These are phyloP conservation scores for Dallia pectoralis DNA, from an alignment of 2,797 vertebrate genomes.

Conservation along the genomic window DNA sequence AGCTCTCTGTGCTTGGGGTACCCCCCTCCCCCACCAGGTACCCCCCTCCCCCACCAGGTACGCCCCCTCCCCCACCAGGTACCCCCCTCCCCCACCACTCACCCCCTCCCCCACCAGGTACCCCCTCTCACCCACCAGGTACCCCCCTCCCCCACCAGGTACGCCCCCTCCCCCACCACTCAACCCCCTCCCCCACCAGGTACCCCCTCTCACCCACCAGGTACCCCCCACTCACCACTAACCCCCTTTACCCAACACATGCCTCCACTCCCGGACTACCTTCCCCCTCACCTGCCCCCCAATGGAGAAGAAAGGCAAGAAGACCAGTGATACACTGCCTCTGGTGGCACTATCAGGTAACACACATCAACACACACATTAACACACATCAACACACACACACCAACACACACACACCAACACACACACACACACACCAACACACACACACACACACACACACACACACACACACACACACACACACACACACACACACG, in stretches of 20 bases:
- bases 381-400: background rate
- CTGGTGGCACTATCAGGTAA: background rate
- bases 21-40: slow-evolving; percentile 34
- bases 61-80: no score
- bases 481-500: background rate
- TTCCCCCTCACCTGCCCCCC: background rate
- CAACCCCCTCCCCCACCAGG: slow-evolving; percentile 44
- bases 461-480: background rate
- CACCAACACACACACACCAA: background rate
- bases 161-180: no score
- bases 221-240: no score
- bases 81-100: no score
- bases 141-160: slow-evolving; percentile 39
- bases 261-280: background rate
- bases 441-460: background rate
- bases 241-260: slow-evolving; percentile 33
- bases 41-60: no score
- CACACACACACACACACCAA: background rate
- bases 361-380: background rate
- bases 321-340: background rate
- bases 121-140: slow-evolving; percentile 50
- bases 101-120: no score
- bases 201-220: slow-evolving; percentile 46
- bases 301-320: background rate
- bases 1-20: slow-evolving; percentile 74